A percentile compares a stretch with the other conserved stretches of the same genome.
These are phyloP conservation scores for Artemia sinica DNA, from an alignment of 2,888 invertebrate species.

Conservation along the genomic window DNA sequence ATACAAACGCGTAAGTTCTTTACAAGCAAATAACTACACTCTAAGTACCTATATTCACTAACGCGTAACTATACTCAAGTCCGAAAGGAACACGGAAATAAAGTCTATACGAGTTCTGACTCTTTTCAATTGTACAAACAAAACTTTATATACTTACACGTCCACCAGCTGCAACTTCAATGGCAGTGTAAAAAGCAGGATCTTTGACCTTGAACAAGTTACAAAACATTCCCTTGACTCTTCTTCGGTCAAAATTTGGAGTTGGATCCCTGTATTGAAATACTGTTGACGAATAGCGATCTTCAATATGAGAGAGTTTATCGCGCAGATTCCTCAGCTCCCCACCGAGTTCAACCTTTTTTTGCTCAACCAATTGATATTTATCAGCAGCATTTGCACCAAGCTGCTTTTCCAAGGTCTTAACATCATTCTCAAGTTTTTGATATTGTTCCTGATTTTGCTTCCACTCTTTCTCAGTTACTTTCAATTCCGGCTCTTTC, in stretches of 20 bases:
- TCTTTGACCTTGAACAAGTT: slow-evolving; percentile 52
- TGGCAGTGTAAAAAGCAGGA: slow-evolving; percentile 49
- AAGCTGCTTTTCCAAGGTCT: slow-evolving; percentile 32
- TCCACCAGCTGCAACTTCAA: slow-evolving; percentile 70
- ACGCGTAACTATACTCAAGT: too few species aligned
- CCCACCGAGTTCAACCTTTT: slow-evolving; percentile 37
- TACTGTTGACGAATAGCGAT: slow-evolving; percentile 32
- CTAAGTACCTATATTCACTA: too few species aligned
- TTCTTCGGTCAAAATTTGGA: slow-evolving; percentile 45
- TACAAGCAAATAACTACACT: too few species aligned
- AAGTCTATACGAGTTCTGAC: too few species aligned
- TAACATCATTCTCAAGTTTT: slow-evolving; percentile 30
- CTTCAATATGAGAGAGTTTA: slow-evolving; percentile 41
- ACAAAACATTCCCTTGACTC: slow-evolving; percentile 43
- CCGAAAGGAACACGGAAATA: too few species aligned
- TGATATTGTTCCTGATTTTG: slow-evolving; percentile 38
- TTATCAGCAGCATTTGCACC: slow-evolving; percentile 40
- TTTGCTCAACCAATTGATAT: slow-evolving; percentile 40
- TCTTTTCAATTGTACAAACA: too few species aligned
- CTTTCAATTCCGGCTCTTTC: slow-evolving; percentile 47
- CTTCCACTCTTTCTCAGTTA: slow-evolving; percentile 47
- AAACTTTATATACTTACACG: slow-evolving; percentile 40
- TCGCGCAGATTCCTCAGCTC: slow-evolving; percentile 41
- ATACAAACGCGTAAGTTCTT: too few species aligned
- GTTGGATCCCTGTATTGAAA: slow-evolving; percentile 64